Evolutionary conservation across 92 coral and sea anemone genomes (phyloP), one percentile per base, ranked within the genome.

Genomic region (Siderastrea siderea): DNA sequence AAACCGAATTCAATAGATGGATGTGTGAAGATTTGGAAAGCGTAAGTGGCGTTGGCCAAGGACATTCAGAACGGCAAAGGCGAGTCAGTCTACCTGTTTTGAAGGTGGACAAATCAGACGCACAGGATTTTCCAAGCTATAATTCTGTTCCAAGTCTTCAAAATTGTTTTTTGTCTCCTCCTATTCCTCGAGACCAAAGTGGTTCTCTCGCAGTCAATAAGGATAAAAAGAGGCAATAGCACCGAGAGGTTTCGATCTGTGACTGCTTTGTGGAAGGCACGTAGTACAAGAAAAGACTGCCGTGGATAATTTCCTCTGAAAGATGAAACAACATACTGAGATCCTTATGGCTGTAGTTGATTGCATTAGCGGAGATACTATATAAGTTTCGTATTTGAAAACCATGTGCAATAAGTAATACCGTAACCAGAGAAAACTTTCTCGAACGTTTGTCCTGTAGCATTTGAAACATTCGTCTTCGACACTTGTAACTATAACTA

Each of bases 31-130:
- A 38, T 14, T 9, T 11, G 9, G 51, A 26, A 26, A 26, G 19
- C 53, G 52, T 49, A 26, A 58, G 53, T 19, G 43, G 44, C n/a
- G 68, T 59, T 11, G 15, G 47, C 64, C 68, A 77, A 44, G 68
- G 81, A 58, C 52, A 16, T 16, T 61, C 66, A 3, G 66, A 19
- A 10, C 67, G 53, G 45, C 54, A 60, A 44, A 77, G 81, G 59
- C 81, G 81, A 47, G 10, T 77, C 5, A 77, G 81, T 57, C 59
- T 77, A 64, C 81, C 81, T 15, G 68, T 77, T 44, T 77, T 77
- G 68, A 77, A 6, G 81, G 81, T 77, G 47, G 81, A 77, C 68
- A 57, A 44, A n/a, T 6, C 84, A 48, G 84, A 79, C 38, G 4
- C 83, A 12, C 78, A 47, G 60, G 48, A 9, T 48, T 47, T 51